Evolutionary conservation across 2,888 invertebrate genomes (phyloP), one percentile per base, ranked within the genome.

Genomic region (Himalopsyche kuldschensis): DNA sequence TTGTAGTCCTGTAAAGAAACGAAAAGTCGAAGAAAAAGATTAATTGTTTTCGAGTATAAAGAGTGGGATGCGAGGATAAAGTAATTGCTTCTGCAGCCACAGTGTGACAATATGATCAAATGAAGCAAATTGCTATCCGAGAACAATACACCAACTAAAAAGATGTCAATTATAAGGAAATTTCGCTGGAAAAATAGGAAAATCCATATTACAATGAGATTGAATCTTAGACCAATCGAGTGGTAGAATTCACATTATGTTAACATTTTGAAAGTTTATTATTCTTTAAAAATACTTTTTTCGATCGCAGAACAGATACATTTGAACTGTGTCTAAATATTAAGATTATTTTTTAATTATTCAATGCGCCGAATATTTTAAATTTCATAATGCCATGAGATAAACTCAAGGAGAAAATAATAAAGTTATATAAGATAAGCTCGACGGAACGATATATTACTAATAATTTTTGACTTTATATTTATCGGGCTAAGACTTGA

Each of bases 21-120:
- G 35, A 24, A 77, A 41, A 77, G 77, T 77, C 31, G 24, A 35
- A 41, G 82, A 82, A 78, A 48, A 78, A 82, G 82, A 82, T 82
- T 77, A 82, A 82, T 82, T 82, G 82, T 82, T 20, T 55, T 46
- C 77, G 81, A 20, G 24, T 10, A 55, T 77, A 55, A 46, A 77
- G 82, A 77, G 75, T 75, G 82, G 77, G 78, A 48, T 17, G 82
- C 75, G 32, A 41, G 47, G 80, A 80, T 80, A 69, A 80, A 80
- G 80, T 80, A 80, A 80, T 80, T 80, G 80, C 80, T 69, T 63
- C 24, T 77, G 41, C 77, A 77, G 77, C 41, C 77, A 24, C 32
- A 77, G 77, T 77, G 77, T 77, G 77, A 77, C 77, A 35, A 35
- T 77, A 75, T 63, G 75, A 75, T 80, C 80, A 80, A 80, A 75